Evolutionary conservation across 1,140 invertebrate species (phyloP), one percentile per base, ranked within the genome.

Genomic region (Rhyacophila brunnea): DNA sequence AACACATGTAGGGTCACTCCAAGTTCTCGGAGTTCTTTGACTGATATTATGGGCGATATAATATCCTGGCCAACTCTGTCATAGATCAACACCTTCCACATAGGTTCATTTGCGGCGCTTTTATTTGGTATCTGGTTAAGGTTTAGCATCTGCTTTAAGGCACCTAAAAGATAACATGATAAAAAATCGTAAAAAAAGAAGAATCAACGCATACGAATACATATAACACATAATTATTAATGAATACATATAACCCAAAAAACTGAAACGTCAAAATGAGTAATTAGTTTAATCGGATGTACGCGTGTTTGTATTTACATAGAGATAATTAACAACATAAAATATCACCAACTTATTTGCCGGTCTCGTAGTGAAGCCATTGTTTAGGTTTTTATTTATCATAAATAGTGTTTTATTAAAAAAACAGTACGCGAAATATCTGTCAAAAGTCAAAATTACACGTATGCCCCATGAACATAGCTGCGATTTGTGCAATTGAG

Each of bases 1-100:
- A 84, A 96, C 91, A 99, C 86, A 83, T 99, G 95, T 51, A 99
- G 81, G 43, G 98, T 99, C 11, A 99, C 92, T 58, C 97, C 97
- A 66, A 96, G 77, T 75, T 99, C 95, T 69, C 96, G 74, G 1
- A 99, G 79, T 73, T 99, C 96, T 78, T 97, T 98, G 0, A 99
- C 88, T 36, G 93, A 93, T 68, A 99, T 85, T 44, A 99, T 75
- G 2, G 97, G 96, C 13, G 96, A 98, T 67, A 99, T 97, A 43
- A 99, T 98, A 73, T 99, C 96, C 78, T 99, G 96, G 5, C 96
- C 96, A 67, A 89, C 86, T 67, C 91, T 84, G 76, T 99, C 98
- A 71, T 98, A 99, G 53, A 99, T 87, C 42, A 99, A 79, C 59
- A 99, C 86, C 81, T 97, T 97, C 94, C 95, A 98, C 34, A 90